Evolutionary conservation across 30 jellyfish, hydroid and myxozoan species (phyloP).

Genomic region (Aurelia aurita): DNA sequence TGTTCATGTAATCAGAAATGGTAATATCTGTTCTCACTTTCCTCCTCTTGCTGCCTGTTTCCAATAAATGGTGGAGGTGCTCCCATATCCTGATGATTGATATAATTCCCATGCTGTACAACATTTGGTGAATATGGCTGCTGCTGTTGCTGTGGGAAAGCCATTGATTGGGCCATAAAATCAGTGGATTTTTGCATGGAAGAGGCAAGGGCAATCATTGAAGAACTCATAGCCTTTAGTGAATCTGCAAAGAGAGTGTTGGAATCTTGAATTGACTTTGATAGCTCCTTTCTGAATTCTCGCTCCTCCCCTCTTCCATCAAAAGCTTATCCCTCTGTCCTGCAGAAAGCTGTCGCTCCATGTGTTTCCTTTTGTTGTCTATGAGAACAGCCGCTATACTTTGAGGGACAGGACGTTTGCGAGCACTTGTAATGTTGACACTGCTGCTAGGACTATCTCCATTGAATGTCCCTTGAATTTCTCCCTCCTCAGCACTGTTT

Average conservation of each 20-base stretch:
- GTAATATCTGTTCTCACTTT: not conserved
- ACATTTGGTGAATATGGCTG: not conserved
- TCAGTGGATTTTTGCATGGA: conserved; percentile 14
- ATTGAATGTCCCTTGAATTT: conserved; percentile 1
- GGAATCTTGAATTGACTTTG: conserved; percentile 28
- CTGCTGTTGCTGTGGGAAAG: not conserved
- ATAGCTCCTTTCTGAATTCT: conserved; percentile 15
- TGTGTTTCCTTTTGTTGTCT: conserved; percentile 42
- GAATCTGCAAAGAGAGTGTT: conserved; percentile 19
- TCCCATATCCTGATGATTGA: conserved; percentile 5
- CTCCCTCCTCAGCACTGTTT: conserved; percentile 8
- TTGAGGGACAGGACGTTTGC: not conserved
- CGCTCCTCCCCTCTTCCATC: conserved; percentile 33
- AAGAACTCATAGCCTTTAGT: conserved; percentile 38
- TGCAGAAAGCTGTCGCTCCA: conserved; percentile 56
- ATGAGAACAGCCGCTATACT: conserved; percentile 30
- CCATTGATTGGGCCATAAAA: conserved; percentile 14
- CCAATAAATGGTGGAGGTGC: not conserved
- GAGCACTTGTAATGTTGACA: conserved; percentile 2
- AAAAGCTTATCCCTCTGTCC: conserved; percentile 42
- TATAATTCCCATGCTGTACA: not conserved
- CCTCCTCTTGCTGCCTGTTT: not conserved
- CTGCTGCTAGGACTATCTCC: conserved; percentile 8
- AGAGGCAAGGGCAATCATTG: conserved; percentile 32
- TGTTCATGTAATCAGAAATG: not conserved